A percentile compares a stretch with the other conserved stretches of the same genome.
These are phyloP conservation scores for Aricia artaxerxes DNA, from an alignment of 2,888 invertebrate genomes.

Conservation along the genomic window DNA sequence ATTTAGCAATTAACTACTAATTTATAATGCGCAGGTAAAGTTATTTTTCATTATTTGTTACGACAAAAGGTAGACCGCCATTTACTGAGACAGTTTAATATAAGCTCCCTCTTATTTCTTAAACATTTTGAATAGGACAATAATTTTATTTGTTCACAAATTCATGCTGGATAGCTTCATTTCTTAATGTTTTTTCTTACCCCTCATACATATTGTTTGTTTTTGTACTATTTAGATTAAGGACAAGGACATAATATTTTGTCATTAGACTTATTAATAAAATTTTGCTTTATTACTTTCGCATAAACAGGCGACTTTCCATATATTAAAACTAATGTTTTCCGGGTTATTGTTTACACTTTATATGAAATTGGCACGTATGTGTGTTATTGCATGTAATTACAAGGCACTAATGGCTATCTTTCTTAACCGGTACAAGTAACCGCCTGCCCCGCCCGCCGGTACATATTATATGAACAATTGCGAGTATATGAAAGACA, in stretches of 20 bases:
- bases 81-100: not conserved
- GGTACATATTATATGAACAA: constrained; percentile 2
- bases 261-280: too few relatives aligned
- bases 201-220: too few relatives aligned
- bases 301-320: not conserved
- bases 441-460: constrained; percentile 7
- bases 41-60: constrained; percentile 18
- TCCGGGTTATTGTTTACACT: not conserved
- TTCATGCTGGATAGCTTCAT: not conserved
- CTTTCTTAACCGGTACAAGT: constrained; percentile 12
- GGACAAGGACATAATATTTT: too few relatives aligned
- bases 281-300: too few relatives aligned
- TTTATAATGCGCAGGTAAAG: constrained; percentile 18
- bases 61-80: not conserved
- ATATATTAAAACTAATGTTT: not conserved
- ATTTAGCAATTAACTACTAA: constrained; percentile 32
- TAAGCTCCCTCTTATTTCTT: not conserved
- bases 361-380: not conserved
- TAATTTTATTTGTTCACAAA: not conserved
- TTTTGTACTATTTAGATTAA: too few relatives aligned
- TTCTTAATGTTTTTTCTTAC: not conserved
- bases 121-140: not conserved
- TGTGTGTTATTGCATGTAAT: not conserved
- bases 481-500: constrained; percentile 12
- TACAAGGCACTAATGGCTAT: not conserved